A percentile compares a stretch with the other conserved stretches of the same genome.
phyloP scores from a whole-genome alignment of 1,140 invertebrate genomes.

The Drosophila bocqueti region DNA sequence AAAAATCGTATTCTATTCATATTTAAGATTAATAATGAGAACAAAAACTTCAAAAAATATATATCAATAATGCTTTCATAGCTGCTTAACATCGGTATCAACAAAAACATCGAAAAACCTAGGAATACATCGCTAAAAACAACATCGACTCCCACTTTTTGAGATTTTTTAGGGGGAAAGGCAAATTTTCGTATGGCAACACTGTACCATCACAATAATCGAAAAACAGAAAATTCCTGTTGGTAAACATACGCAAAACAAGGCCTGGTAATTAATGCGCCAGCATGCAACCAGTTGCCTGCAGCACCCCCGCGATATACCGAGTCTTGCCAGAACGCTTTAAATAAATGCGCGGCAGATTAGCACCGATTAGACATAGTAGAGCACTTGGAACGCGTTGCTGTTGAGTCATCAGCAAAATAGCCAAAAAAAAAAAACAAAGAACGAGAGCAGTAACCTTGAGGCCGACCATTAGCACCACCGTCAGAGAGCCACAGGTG shows the following conservation, averaged over 20 bases:
- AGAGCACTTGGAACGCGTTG: conserved; percentile 25
- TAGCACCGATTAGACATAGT: conserved; percentile 7
- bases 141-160: too few species aligned
- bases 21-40: too few species aligned
- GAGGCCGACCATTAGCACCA: conserved; percentile 38
- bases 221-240: conserved; percentile 38
- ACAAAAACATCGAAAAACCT: too few species aligned
- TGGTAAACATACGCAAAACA: conserved; percentile 28
- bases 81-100: too few species aligned
- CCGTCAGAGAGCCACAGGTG: conserved; percentile 47
- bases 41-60: too few species aligned
- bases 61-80: too few species aligned
- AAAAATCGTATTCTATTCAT: too few species aligned
- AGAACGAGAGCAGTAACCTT: conserved; percentile 42
- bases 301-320: not conserved
- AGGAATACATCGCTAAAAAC: too few species aligned
- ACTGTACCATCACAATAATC: conserved; percentile 26
- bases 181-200: too few species aligned
- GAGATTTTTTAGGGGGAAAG: too few species aligned
- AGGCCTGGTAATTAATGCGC: conserved; percentile 17
- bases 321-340: not conserved
- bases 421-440: conserved; percentile 35
- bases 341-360: conserved; percentile 36
- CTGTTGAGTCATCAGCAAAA: conserved; percentile 72
- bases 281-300: conserved; percentile 43